These are phyloP conservation scores for Cirrhinus mrigala DNA, from an alignment of 2,797 vertebrate species.

Conservation along the genomic window DNA sequence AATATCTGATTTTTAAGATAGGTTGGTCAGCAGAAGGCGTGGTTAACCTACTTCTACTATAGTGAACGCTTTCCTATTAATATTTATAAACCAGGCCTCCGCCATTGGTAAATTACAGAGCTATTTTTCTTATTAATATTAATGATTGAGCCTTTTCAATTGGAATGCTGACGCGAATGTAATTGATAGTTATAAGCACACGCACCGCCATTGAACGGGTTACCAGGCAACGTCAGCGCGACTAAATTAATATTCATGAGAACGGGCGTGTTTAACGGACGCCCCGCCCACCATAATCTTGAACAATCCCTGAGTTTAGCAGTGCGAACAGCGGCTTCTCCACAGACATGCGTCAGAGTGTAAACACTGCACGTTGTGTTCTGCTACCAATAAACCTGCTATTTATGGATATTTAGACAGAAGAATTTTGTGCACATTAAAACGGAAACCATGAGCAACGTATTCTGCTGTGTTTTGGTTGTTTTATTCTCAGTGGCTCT, in stretches of 20 bases:
- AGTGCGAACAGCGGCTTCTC: slow-evolving; percentile 9
- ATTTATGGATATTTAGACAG: slow-evolving; percentile 27
- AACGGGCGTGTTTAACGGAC: slow-evolving; percentile 40
- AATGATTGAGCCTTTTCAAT: not conserved
- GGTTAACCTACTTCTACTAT: slow-evolving; percentile 34
- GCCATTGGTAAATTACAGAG: not conserved
- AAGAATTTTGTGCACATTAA: not conserved
- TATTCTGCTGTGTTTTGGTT: slow-evolving; percentile 61
- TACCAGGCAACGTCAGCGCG: not conserved
- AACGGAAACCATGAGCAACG: slow-evolving; percentile 68
- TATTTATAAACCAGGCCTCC: not conserved
- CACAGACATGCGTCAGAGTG: slow-evolving; percentile 30
- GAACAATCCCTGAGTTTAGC: slow-evolving; percentile 44
- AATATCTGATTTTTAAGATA: slow-evolving; percentile 10
- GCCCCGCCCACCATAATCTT: slow-evolving; percentile 22
- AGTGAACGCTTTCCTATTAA: not conserved
- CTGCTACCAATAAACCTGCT: slow-evolving; percentile 64
- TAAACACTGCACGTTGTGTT: not conserved
- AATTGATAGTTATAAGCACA: slow-evolving; percentile 4
- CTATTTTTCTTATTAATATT: slow-evolving; percentile 10
- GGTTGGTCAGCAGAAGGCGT: slow-evolving; percentile 37
- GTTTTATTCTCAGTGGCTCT: slow-evolving; percentile 61
- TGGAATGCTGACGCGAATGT: not conserved
- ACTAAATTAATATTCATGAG: slow-evolving; percentile 11
- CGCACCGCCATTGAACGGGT: not conserved